Conservation (phyloP, 2,113 vertebrate species). For the Toxotes jaculatrix region DNA sequence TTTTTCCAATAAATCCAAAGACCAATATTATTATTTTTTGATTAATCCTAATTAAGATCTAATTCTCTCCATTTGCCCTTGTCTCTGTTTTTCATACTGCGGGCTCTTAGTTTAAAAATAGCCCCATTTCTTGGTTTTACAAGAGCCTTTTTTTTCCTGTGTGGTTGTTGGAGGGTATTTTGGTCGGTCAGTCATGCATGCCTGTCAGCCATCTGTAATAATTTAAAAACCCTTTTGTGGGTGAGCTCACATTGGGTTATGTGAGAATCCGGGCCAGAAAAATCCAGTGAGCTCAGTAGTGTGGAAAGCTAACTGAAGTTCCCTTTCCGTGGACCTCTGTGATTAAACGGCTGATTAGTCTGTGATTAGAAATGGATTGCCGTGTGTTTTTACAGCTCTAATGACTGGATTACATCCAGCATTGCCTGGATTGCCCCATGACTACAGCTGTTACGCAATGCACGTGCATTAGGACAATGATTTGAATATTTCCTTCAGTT, state of each 20-base stretch:
- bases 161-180: conserved; percentile 53
- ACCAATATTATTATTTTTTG: background rate
- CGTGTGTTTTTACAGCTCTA: conserved; percentile 44
- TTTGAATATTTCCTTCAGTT: background rate
- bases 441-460: conserved; percentile 31
- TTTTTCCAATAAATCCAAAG: conserved; percentile 1
- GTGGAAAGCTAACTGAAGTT: conserved; percentile 58
- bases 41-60: conserved; percentile 18
- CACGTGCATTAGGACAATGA: conserved; percentile 10
- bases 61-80: conserved; percentile 10
- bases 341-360: conserved; percentile 66
- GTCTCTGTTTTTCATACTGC: background rate
- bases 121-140: conserved; percentile 20
- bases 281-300: conserved; percentile 54
- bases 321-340: conserved; percentile 27
- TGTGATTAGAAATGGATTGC: conserved; percentile 52
- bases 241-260: conserved; percentile 41
- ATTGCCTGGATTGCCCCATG: background rate
- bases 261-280: conserved; percentile 35
- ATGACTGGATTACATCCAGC: conserved; percentile 36
- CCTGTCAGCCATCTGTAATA: conserved; percentile 61
- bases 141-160: background rate
- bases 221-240: conserved; percentile 59
- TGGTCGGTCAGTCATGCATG: conserved; percentile 63
- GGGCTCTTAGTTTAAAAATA: conserved; percentile 54